Evolutionary conservation across 2,888 invertebrate genomes (phyloP), one percentile per base, ranked within the genome.

Genomic region (Belgica antarctica): DNA sequence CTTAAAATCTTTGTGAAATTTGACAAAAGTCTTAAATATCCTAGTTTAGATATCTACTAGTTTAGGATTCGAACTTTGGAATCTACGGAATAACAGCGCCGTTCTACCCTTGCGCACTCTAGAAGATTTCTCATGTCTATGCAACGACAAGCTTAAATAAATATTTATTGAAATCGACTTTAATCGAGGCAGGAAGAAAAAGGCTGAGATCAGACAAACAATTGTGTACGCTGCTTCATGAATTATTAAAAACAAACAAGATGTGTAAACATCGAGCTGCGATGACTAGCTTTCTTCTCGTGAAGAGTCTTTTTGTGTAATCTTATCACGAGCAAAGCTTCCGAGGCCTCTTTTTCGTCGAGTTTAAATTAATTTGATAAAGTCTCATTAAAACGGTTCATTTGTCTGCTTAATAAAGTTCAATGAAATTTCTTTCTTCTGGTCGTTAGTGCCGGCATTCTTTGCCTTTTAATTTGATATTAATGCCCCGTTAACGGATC

Each of bases 141-240:
- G n/a, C n/a, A 41, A 41, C 15, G 3, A 41, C 41, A 15, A 41
- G 41, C n/a, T 41, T 41, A 15, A 41, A 41, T 41, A 41, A 41
- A 41, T 41, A 41, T 41, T 41, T n/a, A n/a, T n/a, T 41, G 41
- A 41, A 15, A 41, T 12, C 2, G 41, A 41, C n/a, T n/a, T n/a
- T n/a, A n/a, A n/a, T 41, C 41, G 24, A n/a, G 27, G 27, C 41
- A 19, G 46, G 19, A 46, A 17, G 15, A 46, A 46, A 27, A 27
- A 59, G 24, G 59, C n/a, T 59, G 59, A 59, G 27, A 59, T 59
- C 59, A 15, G 25, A 59, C 59, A 62, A 31, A 28, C 34, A 62
- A 62, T 62, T 62, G 62, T 62, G 41, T 22, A 12, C 17, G 62
- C 34, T 36, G 36, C 63, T 41, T 63, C 63, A 63, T 63, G 63